Evolutionary conservation across 1,140 invertebrate genomes (phyloP), one percentile per base, ranked within the genome.

Genomic region (Pseudomyrmex pallidus): DNA sequence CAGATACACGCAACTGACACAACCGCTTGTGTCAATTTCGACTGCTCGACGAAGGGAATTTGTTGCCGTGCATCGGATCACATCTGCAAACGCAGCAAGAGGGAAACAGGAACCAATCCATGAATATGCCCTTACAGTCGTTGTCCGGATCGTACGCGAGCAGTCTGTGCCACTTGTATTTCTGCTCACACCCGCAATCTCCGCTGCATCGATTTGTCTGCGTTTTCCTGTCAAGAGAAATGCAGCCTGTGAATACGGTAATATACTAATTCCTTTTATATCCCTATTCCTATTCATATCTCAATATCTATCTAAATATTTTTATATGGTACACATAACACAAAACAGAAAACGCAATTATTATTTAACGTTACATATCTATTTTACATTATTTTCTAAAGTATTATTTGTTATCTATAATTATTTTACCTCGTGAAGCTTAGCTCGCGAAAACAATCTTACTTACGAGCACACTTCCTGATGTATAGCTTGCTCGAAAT

Each of bases 21-120:
- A 35, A 5, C 0, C 35, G 5, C 5, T 12, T 17, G n/a, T 8
- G 13, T 87, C 63, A 91, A 48, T 89, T 90, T 74, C 86, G 76
- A 74, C 22, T 84, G 54, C 76, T 84, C 10, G 91, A 72, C 9
- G 89, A 9, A 9, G 87, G 20, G 56, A 89, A 89, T 64, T 89
- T 89, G 22, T 87, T 90, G 15, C 56, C 86, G 70, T 83, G 84
- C 15, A 67, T 4, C 8, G 96, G 96, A 90, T 96, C 95, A 91
- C 98, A 99, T 90, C 97, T 95, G 92, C 98, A 98, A 17, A 98
- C 97, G 93, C 98, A 99, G 92, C 98, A 98, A 0, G 98, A 98
- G 12, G 98, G 98, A 93, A 98, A 99, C 67, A 98, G 96, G 94
- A 99, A 99, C 98, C 98, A 99, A 93, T 99, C 98, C 95, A 98